Base-by-base conservation (phyloP, 2,797 vertebrate genomes). In the Coreius guichenoti region DNA sequence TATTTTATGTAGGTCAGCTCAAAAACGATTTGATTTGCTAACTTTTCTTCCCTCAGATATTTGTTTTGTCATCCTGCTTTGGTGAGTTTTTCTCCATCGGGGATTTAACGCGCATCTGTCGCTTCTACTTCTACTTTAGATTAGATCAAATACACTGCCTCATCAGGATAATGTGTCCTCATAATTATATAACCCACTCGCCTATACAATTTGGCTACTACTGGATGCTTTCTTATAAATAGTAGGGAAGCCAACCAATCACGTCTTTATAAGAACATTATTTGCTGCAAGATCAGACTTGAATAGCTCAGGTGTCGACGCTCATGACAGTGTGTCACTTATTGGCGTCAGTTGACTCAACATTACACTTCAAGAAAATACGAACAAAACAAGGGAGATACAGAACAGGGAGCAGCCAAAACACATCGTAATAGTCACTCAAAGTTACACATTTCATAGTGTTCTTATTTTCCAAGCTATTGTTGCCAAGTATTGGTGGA, bases 91-190 rank as follows among this genome's bases (percentile, higher is more conserved):
- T 33, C 47, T 77, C 61, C 26, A 29, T 43, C 29, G 21, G 63
- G 47, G 82, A 84, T 85, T 81, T 77, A 56, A 51, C 47, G 86
- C 74, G 84, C 74, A 58, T 82, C 82, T 85, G 33, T 77, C 43
- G 56, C 39, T 43, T 9, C 26, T 61, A 54, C 29, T 49, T 36
- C 47, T 39, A 31, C 77, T 82, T 58, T 31, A 68, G 82, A 70
- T 79, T 54, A 23, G 21, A 68, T 56, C 29, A 39, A 36, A 76
- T 26, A 39, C 21, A 23, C 63, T 36, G 29, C 54, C 12, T 45
- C 68, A 43, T 21, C 82, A 31, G 70, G 39, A 45, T 58, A 58
- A 70, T 72, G 17, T 43, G 51, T 80, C 23, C 11, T 72, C 21
- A 47, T 36, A 49, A 74, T 80, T 39, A 74, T 29, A 67, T 74